phyloP scores from a whole-genome alignment of 2,888 invertebrate genomes.

The Drosophila parthenogenetica region DNA sequence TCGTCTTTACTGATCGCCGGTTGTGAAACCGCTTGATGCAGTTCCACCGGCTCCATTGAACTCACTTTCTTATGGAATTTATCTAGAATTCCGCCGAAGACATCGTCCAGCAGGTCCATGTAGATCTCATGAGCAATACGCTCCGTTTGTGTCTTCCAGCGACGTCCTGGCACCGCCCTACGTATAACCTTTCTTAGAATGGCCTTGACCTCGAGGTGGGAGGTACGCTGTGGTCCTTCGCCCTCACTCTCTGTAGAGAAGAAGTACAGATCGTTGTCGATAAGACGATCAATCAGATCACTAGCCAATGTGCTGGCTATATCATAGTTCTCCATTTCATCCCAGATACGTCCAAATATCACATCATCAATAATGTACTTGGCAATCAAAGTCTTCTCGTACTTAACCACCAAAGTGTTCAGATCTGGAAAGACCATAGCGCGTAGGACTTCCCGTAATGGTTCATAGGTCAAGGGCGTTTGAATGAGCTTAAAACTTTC shows the following conservation, averaged over 20 bases:
- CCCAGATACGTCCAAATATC: constrained; percentile 85
- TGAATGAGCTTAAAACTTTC: constrained; percentile 67
- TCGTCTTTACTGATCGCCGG: constrained; percentile 7
- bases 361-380: constrained; percentile 82
- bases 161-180: constrained; percentile 72
- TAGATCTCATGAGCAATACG: constrained; percentile 68
- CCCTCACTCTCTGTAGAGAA: constrained; percentile 70
- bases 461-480: constrained; percentile 67
- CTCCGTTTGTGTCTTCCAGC: constrained; percentile 75
- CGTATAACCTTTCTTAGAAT: constrained; percentile 79
- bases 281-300: constrained; percentile 74
- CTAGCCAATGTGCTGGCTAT: constrained; percentile 54
- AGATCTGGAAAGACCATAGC: constrained; percentile 68
- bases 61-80: neutral
- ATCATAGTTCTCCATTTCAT: constrained; percentile 79
- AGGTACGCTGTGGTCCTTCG: constrained; percentile 34
- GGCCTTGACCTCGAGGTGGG: constrained; percentile 64
- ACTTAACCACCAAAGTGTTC: constrained; percentile 30
- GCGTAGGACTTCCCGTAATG: constrained; percentile 59
- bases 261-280: constrained; percentile 74
- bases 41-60: constrained; percentile 3
- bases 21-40: constrained; percentile 18
- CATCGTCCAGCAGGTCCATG: constrained; percentile 67
- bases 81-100: constrained; percentile 48
- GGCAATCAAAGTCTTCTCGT: constrained; percentile 59